Evolutionary conservation across 2,113 vertebrate genomes (phyloP).

Genomic region (Dascyllus trimaculatus): DNA sequence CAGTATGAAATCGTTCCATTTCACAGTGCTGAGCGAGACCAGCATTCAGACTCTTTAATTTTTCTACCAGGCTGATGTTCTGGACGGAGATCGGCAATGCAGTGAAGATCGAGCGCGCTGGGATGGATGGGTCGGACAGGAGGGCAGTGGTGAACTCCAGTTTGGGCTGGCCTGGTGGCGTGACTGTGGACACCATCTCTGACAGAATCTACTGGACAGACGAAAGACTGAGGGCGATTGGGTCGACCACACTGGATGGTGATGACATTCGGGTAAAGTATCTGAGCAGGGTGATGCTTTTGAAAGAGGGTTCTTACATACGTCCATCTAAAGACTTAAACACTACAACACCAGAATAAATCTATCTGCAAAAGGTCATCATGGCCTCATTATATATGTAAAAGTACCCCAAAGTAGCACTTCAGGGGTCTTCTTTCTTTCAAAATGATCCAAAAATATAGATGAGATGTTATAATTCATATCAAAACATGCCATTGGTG

Average conservation of each 20-base stretch:
- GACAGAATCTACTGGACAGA: constrained; percentile 93
- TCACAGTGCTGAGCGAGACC: neutral
- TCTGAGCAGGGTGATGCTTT: too few relatives aligned
- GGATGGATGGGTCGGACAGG: constrained; percentile 91
- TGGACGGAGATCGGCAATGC: constrained; percentile 90
- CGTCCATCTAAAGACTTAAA: too few relatives aligned
- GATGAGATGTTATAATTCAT: too few relatives aligned
- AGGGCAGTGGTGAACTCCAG: constrained; percentile 82
- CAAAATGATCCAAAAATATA: too few relatives aligned
- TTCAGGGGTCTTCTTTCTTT: too few relatives aligned
- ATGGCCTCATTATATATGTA: too few relatives aligned
- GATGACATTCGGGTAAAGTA: constrained; percentile 82
- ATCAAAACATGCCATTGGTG: too few relatives aligned
- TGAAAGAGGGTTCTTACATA: too few relatives aligned
- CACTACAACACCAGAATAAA: too few relatives aligned
- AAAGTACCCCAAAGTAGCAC: too few relatives aligned
- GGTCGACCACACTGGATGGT: constrained; percentile 89
- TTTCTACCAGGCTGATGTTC: constrained; percentile 88
- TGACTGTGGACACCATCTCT: constrained; percentile 87
- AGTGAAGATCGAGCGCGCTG: constrained; percentile 88
- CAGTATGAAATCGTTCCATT: constrained; percentile 23
- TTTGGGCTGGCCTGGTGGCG: constrained; percentile 90
- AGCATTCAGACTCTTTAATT: neutral
- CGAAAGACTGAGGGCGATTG: constrained; percentile 88
- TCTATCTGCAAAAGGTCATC: too few relatives aligned